phyloP scores from a whole-genome alignment of 2,113 vertebrate genomes.

The Malaclemys terrapin region DNA sequence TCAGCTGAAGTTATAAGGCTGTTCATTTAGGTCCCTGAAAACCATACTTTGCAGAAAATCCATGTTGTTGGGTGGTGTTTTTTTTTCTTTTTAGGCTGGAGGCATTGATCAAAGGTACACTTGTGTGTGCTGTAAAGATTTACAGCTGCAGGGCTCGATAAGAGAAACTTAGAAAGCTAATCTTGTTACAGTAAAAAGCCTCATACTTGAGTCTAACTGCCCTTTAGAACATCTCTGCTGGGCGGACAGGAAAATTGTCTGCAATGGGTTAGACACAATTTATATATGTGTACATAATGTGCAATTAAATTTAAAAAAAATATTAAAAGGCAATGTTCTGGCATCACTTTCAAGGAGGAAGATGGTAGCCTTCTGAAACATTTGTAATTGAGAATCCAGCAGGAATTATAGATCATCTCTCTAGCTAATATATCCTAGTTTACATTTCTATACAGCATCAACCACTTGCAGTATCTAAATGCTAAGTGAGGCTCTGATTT shows the following conservation, averaged over 20 bases:
- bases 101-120: neutral
- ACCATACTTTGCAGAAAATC: neutral
- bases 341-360: neutral
- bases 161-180: neutral
- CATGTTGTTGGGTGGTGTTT: neutral
- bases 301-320: neutral
- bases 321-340: neutral
- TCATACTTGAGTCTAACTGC: neutral
- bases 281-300: accelerated
- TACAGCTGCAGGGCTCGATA: neutral
- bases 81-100: neutral
- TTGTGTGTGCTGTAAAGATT: neutral
- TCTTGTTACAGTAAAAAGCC: neutral
- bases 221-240: neutral
- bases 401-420: neutral
- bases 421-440: neutral
- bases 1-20: neutral
- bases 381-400: accelerated
- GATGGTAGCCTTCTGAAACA: neutral
- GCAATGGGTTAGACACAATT: accelerated
- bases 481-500: neutral
- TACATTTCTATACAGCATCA: neutral
- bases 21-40: neutral
- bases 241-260: neutral
- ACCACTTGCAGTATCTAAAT: neutral